phyloP scores from a whole-genome alignment of 2,888 invertebrate species.

The Oeneis ivallda region DNA sequence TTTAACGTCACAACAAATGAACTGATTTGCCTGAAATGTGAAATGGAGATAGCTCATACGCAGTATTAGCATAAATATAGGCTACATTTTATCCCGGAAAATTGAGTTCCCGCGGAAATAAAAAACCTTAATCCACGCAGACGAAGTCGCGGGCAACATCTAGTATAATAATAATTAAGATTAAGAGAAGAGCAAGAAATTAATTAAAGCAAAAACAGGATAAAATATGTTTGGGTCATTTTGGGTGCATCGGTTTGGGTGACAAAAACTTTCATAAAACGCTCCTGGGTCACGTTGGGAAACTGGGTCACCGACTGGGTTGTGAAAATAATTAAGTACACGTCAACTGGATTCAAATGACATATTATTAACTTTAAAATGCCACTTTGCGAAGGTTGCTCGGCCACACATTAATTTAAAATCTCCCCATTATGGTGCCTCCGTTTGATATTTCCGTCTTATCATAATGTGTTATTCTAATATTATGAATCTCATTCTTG shows the following conservation, averaged over 20 bases:
- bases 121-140: background rate
- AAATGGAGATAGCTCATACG: no score
- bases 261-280: conserved; percentile 32
- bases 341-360: conserved; percentile 70
- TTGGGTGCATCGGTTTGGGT: background rate
- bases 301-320: conserved; percentile 46
- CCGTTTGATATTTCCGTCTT: no score
- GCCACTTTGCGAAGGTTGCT: conserved; percentile 42
- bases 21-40: no score
- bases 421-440: no score
- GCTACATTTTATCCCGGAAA: no score
- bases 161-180: conserved; percentile 25
- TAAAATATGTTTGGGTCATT: conserved; percentile 40
- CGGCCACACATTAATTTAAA: conserved; percentile 40
- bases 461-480: no score
- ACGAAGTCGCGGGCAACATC: no score
- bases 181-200: conserved; percentile 42
- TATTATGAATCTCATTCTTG: no score
- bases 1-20: no score
- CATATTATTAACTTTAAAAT: conserved; percentile 56
- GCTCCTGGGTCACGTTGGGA: conserved; percentile 51
- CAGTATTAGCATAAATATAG: no score
- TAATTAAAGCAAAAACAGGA: conserved; percentile 54
- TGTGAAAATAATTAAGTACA: conserved; percentile 72
- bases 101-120: no score